Evolutionary conservation across 1,140 invertebrate genomes (phyloP).

Genomic region (Scaptomyza hsui): DNA sequence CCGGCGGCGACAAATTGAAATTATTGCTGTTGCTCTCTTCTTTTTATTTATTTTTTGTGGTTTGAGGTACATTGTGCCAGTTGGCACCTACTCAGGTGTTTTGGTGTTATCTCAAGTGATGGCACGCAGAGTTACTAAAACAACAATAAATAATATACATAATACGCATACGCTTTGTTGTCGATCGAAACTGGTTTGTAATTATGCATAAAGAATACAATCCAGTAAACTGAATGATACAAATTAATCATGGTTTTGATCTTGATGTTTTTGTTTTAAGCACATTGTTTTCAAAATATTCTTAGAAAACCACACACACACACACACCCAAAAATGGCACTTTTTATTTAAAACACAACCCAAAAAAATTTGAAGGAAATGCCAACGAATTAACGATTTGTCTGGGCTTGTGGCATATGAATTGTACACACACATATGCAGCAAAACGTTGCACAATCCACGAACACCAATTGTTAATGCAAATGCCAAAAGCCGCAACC

Average conservation of each 20-base stretch:
- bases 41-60: slow-evolving; percentile 16
- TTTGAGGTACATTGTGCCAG: slow-evolving; percentile 11
- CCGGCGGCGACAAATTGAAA: slow-evolving; percentile 22
- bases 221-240: background rate
- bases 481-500: slow-evolving; percentile 24
- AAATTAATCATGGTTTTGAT: background rate
- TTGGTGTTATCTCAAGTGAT: background rate
- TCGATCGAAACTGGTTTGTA: slow-evolving; percentile 30
- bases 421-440: background rate
- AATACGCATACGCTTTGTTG: background rate
- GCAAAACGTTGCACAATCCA: slow-evolving; percentile 10
- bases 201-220: slow-evolving; percentile 2
- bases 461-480: slow-evolving; percentile 20
- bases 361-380: background rate
- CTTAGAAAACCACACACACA: too few relatives aligned
- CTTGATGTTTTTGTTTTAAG: background rate
- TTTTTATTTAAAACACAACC: too few relatives aligned
- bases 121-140: slow-evolving; percentile 4
- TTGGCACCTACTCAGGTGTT: slow-evolving; percentile 22
- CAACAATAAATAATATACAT: background rate
- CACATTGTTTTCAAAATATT: too few relatives aligned
- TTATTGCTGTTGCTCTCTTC: slow-evolving; percentile 9
- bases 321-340: too few relatives aligned
- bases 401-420: background rate
- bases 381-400: background rate